Evolutionary conservation across 2,113 vertebrate genomes (phyloP), one percentile per base, ranked within the genome.

Genomic region (Microcebus tavaratra): DNA sequence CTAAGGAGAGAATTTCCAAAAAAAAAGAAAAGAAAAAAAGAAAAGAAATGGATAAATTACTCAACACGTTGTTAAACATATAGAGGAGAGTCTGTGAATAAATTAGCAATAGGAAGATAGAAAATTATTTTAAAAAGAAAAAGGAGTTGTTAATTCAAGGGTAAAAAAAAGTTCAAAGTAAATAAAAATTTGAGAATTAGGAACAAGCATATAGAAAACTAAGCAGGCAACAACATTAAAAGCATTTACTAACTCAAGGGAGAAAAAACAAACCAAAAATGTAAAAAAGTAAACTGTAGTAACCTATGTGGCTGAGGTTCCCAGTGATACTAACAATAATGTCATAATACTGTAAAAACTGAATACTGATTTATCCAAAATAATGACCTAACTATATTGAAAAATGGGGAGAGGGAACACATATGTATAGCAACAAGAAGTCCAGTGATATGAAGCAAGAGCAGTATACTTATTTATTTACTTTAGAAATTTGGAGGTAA

Each of bases 201-300:
- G 34, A 85, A 53, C 31, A 88, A 17, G 29, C 7, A 75, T 11
- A 68, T 0, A 90, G 70, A 95, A 95, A 90, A 88, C 3, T 48
- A 90, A 85, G 23, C 27, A 92, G 93, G 81, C 45, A 81, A 63
- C 36, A 90, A 75, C 31, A 91, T 42, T 59, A 75, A 61, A 88
- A 72, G 73, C 68, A 90, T 61, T 53, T 59, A 84, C 48, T 67
- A 75, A 94, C 9, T 85, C 45, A 12, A 81, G 63, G 76, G 45
- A 75, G 76, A 7, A 65, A 50, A 50, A 83, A 63, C 12, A 88
- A 88, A 50, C 55, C 39, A 88, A 70, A 97, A 53, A 94, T 27
- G 48, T 34, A 27, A 70, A 42, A 78, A 92, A 84, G 76, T 27
- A 81, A 68, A 81, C 39, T 36, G 61, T 2, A 76, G 87, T 50